phyloP scores from a whole-genome alignment of 2,113 vertebrate species.

The Gavialis gangeticus region DNA sequence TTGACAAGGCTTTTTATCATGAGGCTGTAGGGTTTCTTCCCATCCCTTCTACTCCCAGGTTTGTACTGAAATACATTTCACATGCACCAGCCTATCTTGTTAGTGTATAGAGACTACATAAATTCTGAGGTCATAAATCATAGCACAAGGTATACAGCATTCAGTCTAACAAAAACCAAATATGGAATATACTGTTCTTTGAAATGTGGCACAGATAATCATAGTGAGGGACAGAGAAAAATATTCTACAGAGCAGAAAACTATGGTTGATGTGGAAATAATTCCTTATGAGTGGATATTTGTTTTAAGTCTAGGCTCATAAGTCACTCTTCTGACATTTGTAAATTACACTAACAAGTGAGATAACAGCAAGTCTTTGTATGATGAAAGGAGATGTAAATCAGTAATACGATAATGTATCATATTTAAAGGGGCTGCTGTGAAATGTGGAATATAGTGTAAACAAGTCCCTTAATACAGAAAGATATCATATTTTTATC shows the following conservation, averaged over 20 bases:
- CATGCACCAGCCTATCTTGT: conserved; percentile 50
- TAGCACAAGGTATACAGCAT: conserved; percentile 21
- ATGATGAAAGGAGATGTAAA: conserved; percentile 51
- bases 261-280: conserved; percentile 69
- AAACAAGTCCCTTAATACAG: conserved; percentile 44
- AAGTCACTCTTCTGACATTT: conserved; percentile 56
- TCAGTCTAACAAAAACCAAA: conserved; percentile 56
- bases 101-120: conserved; percentile 49
- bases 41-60: background rate
- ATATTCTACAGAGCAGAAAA: conserved; percentile 59
- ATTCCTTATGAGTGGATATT: conserved; percentile 75
- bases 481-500: conserved; percentile 45
- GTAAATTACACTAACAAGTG: conserved; percentile 57
- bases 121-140: conserved; percentile 74
- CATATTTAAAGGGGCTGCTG: conserved; percentile 26
- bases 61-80: conserved; percentile 54
- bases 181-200: conserved; percentile 34
- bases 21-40: conserved; percentile 59
- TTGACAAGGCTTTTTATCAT: conserved; percentile 77
- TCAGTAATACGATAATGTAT: conserved; percentile 17
- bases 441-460: background rate
- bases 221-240: conserved; percentile 6
- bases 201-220: conserved; percentile 71
- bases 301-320: conserved; percentile 67
- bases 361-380: conserved; percentile 57